phyloP scores from a whole-genome alignment of 2,113 vertebrate species.

The Dipodomys merriami region DNA sequence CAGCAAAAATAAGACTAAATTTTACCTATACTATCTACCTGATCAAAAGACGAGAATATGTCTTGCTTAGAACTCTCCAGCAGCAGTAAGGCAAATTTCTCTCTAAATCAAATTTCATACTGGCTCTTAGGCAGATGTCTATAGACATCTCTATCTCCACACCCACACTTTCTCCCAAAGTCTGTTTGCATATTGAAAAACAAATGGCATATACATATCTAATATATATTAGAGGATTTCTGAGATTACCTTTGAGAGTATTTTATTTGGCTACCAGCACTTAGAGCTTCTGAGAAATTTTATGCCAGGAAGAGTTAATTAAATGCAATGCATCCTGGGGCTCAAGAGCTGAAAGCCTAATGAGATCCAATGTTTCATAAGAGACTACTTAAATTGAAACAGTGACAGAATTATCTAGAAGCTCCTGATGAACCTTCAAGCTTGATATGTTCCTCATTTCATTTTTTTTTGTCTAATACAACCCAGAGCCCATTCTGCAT shows the following conservation, averaged over 20 bases:
- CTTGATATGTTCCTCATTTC: slow-evolving; percentile 65
- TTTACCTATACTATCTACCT: not conserved
- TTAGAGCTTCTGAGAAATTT: slow-evolving; percentile 71
- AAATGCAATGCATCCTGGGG: slow-evolving; percentile 77
- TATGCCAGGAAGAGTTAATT: slow-evolving; percentile 79
- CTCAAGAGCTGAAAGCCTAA: slow-evolving; percentile 70
- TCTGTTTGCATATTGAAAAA: slow-evolving; percentile 59
- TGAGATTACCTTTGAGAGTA: slow-evolving; percentile 62
- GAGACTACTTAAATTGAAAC: slow-evolving; percentile 75
- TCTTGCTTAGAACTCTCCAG: slow-evolving; percentile 42
- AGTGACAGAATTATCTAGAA: slow-evolving; percentile 69
- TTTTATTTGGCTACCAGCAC: slow-evolving; percentile 67
- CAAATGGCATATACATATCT: slow-evolving; percentile 1
- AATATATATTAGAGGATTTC: slow-evolving; percentile 3
- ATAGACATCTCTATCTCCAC: not conserved
- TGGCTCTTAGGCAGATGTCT: slow-evolving; percentile 22
- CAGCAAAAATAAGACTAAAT: not conserved
- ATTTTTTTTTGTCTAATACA: slow-evolving; percentile 61
- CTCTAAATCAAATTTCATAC: slow-evolving; percentile 39
- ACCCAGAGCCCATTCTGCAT: slow-evolving; percentile 41
- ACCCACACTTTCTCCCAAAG: not conserved
- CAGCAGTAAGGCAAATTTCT: slow-evolving; percentile 23
- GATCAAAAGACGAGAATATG: slow-evolving; percentile 13
- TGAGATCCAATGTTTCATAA: slow-evolving; percentile 78
- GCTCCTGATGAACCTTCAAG: slow-evolving; percentile 65